Conservation (phyloP, 2,797 vertebrate species). For the Pitangus sulphuratus region DNA sequence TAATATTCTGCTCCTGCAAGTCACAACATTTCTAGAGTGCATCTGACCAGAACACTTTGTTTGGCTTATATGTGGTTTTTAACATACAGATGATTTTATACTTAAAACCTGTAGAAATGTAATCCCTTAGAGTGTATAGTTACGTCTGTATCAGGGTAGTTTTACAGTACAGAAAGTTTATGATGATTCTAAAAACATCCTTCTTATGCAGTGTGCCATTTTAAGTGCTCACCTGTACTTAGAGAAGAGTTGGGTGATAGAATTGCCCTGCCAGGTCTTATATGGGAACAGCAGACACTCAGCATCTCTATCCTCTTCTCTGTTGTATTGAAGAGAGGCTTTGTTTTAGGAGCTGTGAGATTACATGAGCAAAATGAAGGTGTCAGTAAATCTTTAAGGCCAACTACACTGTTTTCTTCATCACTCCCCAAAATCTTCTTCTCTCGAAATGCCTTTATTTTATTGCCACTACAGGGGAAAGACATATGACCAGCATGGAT, state of each 20-base stretch:
- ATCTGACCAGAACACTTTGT: not conserved
- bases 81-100: not conserved
- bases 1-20: not conserved
- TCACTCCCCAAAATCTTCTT: not conserved
- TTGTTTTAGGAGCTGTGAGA: not conserved
- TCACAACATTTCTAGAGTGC: not conserved
- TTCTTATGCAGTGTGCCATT: not conserved
- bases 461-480: not conserved
- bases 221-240: not conserved
- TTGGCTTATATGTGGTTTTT: not conserved
- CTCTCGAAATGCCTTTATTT: not conserved
- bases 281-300: not conserved
- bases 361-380: not conserved
- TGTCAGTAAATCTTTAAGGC: not conserved
- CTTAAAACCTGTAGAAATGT: not conserved
- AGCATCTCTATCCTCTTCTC: not conserved
- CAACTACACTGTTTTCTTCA: not conserved
- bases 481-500: fast-evolving
- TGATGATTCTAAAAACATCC: not conserved
- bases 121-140: not conserved
- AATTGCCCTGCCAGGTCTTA: not conserved
- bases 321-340: not conserved
- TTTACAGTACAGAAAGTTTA: not conserved
- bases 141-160: not conserved
- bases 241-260: not conserved